These are phyloP conservation scores for Micoletzkya japonica DNA, from an alignment of 2,888 invertebrate genomes.

Conservation along the genomic window DNA sequence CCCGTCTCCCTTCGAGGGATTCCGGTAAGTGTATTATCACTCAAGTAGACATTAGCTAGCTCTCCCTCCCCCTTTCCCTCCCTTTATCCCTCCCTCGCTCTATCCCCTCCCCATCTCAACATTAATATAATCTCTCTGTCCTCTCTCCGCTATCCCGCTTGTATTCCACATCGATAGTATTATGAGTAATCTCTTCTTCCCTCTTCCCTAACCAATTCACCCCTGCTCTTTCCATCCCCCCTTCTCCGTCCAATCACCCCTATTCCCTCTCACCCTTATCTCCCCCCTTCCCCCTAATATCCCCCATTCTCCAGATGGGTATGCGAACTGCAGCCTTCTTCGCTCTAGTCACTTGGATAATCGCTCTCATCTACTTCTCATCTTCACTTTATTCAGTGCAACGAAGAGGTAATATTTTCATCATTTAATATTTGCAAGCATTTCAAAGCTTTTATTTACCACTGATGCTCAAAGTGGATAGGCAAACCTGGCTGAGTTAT, in stretches of 20 bases:
- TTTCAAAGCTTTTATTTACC: too few relatives aligned
- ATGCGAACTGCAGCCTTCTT: constrained; percentile 1
- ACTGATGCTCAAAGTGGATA: too few relatives aligned
- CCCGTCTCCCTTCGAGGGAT: neutral
- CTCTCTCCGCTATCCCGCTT: too few relatives aligned
- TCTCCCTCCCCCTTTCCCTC: constrained; percentile 1
- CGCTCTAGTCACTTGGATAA: constrained; percentile 15
- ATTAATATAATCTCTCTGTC: neutral
- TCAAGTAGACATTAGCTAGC: too few relatives aligned
- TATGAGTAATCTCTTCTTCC: neutral
- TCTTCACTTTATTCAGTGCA: neutral
- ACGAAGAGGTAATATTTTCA: constrained; percentile 2
- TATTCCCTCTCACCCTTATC: neutral
- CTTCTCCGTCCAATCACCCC: neutral
- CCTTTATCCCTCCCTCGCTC: constrained; percentile 9
- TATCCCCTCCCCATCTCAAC: constrained; percentile 5
- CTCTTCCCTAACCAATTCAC: neutral
- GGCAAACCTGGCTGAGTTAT: too few relatives aligned
- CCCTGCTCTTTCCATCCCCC: neutral
- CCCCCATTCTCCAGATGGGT: neutral
- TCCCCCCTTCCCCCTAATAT: neutral
- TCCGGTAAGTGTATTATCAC: too few relatives aligned
- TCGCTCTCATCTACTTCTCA: constrained; percentile 19
- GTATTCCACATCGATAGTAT: neutral
- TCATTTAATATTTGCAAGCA: too few relatives aligned